Base-by-base conservation (phyloP, 2,888 invertebrate genomes). In the Augochlorella aurata region DNA sequence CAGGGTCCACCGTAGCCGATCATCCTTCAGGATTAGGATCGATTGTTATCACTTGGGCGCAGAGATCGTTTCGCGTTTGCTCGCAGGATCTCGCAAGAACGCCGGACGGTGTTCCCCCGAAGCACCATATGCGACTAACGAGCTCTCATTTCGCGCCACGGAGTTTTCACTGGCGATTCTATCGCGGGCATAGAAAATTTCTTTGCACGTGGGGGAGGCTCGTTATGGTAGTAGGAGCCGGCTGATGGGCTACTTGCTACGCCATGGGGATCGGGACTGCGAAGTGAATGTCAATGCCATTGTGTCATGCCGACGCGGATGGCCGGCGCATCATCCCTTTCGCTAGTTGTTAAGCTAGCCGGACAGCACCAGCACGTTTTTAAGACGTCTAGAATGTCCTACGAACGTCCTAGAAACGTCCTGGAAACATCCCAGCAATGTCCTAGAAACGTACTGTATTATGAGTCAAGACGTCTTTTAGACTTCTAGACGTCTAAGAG, bases 171-270 rank as follows among this genome's bases (percentile, higher is more conserved):
- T 86, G 85, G 87, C 74, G 89, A 90, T 91, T 87, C 89, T 86
- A 90, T 89, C 85, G 86, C 58, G 85, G 79, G 79, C 75, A 83
- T 90, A 87, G 90, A 91, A 90, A 91, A 90, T 90, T 90, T 90
- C 90, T 88, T 91, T 90, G 86, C 88, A 85, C 84, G 90, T 89
- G 90, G 90, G 89, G 91, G 92, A 89, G 89, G 85, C 88, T 86
- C 83, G 85, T 82, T 85, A 86, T 89, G 86, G 91, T 87, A 91
- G 92, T 91, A 90, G 92, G 90, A 90, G 88, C 83, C 83, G 82
- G 83, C 91, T 91, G 91, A 90, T 92, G 93, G 91, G 89, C 93
- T 93, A 92, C 93, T 93, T 93, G 90, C 89, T 81, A 80, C 76
- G 82, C 72, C 77, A 80, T 76, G 78, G 84, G 73, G 79, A 74